Evolutionary conservation across 2,113 vertebrate species (phyloP).

Genomic region (Paramisgurnus dabryanus): DNA sequence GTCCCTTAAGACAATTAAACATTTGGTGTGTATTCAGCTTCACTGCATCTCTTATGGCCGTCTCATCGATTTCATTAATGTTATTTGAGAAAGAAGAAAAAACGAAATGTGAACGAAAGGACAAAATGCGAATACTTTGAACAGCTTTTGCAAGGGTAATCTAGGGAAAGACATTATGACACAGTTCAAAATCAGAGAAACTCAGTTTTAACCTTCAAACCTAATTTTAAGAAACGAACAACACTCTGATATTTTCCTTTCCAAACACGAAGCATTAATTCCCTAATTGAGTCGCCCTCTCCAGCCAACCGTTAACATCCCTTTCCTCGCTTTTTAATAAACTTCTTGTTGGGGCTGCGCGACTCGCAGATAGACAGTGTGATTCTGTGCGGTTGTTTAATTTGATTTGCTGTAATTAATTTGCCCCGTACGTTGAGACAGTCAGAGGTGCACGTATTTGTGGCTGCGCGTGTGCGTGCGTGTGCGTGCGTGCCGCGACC

Average conservation of each 20-base stretch:
- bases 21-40: conserved; percentile 23
- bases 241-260: not conserved
- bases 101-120: not conserved
- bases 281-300: conserved; percentile 44
- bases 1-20: conserved; percentile 39
- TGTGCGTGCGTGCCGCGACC: conserved; percentile 35
- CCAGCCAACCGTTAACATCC: conserved; percentile 14
- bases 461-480: conserved; percentile 8
- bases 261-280: conserved; percentile 30
- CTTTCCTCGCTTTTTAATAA: conserved; percentile 51
- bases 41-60: not conserved
- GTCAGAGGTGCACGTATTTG: conserved; percentile 38
- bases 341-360: conserved; percentile 54
- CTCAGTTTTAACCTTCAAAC: not conserved
- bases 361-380: conserved; percentile 51
- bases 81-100: conserved; percentile 1
- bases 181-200: too few species aligned
- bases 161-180: not conserved
- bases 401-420: conserved; percentile 65
- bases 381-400: conserved; percentile 54
- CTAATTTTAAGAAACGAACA: not conserved
- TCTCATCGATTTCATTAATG: conserved; percentile 39
- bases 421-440: conserved; percentile 53
- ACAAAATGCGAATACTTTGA: too few species aligned
- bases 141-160: not conserved